A percentile compares a stretch with the other conserved stretches of the same genome.
phyloP scores from a whole-genome alignment of 2,113 vertebrate genomes.

The Sclerurus mexicanus region DNA sequence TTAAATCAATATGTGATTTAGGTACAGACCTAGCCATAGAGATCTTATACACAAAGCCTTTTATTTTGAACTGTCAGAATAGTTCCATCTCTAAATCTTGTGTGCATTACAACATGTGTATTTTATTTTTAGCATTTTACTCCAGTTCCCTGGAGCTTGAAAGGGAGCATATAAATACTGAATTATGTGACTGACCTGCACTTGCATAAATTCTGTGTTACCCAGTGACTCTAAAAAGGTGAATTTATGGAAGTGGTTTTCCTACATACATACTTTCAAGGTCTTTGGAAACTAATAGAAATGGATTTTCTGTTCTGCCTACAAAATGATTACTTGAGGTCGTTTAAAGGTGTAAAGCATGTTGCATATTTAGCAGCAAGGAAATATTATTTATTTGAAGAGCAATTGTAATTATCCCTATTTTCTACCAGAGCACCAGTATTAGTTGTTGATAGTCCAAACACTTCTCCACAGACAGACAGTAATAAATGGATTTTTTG shows the following conservation, averaged over 20 bases:
- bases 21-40: neutral
- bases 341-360: slow-evolving; percentile 4
- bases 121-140: slow-evolving; percentile 50
- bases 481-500: neutral
- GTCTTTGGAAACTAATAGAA: slow-evolving; percentile 31
- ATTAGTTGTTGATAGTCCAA: neutral
- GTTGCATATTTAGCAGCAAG: neutral
- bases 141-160: neutral
- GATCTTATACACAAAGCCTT: slow-evolving; percentile 2
- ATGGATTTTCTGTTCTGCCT: slow-evolving; percentile 48
- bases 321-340: slow-evolving; percentile 6
- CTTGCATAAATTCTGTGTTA: slow-evolving; percentile 42
- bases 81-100: slow-evolving; percentile 25
- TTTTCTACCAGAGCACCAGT: neutral
- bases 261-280: neutral
- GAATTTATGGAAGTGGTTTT: slow-evolving; percentile 24
- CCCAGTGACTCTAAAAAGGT: neutral
- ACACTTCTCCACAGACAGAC: neutral
- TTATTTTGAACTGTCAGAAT: slow-evolving; percentile 11
- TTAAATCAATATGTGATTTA: slow-evolving; percentile 52
- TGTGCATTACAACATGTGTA: neutral
- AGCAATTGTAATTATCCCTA: neutral
- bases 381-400: neutral
- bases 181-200: slow-evolving; percentile 17
- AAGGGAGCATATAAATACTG: slow-evolving; percentile 23